phyloP scores from a whole-genome alignment of 2,888 invertebrate species.

The Himalopsyche japonica region DNA sequence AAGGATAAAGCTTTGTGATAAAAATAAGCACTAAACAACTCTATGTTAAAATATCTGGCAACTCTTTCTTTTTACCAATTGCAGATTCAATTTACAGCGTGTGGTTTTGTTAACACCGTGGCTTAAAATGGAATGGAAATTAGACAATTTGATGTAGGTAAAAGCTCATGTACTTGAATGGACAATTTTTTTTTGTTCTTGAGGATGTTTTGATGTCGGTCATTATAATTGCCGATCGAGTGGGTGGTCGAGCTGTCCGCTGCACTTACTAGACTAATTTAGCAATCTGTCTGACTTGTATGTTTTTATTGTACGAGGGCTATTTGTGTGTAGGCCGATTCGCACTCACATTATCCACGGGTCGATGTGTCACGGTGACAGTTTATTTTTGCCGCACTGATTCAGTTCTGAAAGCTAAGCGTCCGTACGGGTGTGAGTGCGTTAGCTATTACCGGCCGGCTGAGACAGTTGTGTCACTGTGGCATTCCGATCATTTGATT shows the following conservation, averaged over 20 bases:
- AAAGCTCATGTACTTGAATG: conserved; percentile 4
- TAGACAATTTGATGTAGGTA: conserved; percentile 41
- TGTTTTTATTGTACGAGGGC: conserved; percentile 2
- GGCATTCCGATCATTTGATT: conserved; percentile 26
- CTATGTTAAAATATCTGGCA: background rate
- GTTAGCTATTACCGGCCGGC: background rate
- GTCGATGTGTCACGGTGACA: conserved; percentile 9
- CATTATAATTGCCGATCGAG: background rate
- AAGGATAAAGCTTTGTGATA: background rate
- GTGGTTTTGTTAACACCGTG: conserved; percentile 39
- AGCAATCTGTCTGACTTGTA: conserved; percentile 10
- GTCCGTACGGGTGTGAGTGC: background rate
- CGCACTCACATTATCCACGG: conserved; percentile 6
- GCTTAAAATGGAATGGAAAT: conserved; percentile 41
- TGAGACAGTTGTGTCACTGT: conserved; percentile 16
- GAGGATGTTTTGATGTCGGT: conserved; percentile 12
- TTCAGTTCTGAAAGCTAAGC: conserved; percentile 8
- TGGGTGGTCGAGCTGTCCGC: conserved; percentile 8
- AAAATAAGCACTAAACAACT: background rate
- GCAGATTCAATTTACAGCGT: conserved; percentile 39
- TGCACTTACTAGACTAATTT: conserved; percentile 7
- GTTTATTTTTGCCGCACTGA: conserved; percentile 27
- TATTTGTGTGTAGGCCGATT: conserved; percentile 17
- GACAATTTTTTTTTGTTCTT: background rate
- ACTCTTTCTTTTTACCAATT: conserved; percentile 31